phyloP scores from a whole-genome alignment of 1,140 invertebrate species.

The Bombus soroeensis region DNA sequence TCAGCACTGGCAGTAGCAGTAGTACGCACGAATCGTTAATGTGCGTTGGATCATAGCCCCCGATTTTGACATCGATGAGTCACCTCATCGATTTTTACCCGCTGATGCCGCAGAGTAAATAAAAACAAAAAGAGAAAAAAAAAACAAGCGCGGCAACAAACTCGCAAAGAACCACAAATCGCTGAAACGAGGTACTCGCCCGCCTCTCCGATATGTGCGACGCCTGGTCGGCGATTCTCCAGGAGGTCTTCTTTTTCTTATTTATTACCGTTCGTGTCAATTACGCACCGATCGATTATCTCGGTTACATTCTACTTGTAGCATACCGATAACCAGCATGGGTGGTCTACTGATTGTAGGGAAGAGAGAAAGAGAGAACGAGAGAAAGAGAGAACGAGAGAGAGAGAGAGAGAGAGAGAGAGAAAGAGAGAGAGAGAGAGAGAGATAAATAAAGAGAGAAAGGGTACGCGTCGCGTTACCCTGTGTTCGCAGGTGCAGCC shows the following conservation, averaged over 20 bases:
- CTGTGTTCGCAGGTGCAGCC: conserved; percentile 60
- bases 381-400: no score
- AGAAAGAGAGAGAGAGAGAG: no score
- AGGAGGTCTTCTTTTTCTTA: conserved; percentile 60
- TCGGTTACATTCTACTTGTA: conserved; percentile 58
- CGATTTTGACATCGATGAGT: conserved; percentile 78
- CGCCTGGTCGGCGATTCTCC: conserved; percentile 55
- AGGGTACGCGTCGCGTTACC: conserved; percentile 42
- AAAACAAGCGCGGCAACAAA: conserved; percentile 5
- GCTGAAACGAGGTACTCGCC: conserved; percentile 27
- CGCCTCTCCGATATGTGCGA: conserved; percentile 40
- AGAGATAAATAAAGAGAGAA: background rate
- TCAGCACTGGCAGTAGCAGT: conserved; percentile 68
- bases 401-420: no score
- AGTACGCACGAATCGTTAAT: conserved; percentile 81
- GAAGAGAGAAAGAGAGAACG: background rate
- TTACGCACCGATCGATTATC: conserved; percentile 73
- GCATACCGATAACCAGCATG: conserved; percentile 18
- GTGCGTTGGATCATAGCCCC: conserved; percentile 82
- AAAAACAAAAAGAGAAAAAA: background rate
- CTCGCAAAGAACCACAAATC: background rate
- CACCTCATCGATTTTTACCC: conserved; percentile 81
- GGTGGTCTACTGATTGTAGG: conserved; percentile 14
- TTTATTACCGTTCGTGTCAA: conserved; percentile 78
- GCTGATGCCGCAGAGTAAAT: conserved; percentile 64